A percentile compares a stretch with the other conserved stretches of the same genome.
Conservation (phyloP, 2,113 vertebrate species). For the Varanus komodoensis region DNA sequence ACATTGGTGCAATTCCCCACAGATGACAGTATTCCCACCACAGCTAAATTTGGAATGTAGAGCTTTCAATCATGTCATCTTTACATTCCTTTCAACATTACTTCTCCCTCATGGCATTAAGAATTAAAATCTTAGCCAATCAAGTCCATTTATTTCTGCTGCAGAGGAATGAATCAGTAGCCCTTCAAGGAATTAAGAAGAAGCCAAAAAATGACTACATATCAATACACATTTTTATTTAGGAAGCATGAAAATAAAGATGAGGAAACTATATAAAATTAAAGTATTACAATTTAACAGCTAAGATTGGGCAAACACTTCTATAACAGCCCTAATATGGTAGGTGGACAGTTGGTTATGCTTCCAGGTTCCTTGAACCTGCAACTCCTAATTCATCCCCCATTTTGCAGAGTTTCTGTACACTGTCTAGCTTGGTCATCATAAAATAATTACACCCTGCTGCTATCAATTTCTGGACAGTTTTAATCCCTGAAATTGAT, state of each 20-base stretch:
- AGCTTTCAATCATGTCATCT: constrained; percentile 42
- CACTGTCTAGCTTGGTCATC: constrained; percentile 1
- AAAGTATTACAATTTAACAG: constrained; percentile 61
- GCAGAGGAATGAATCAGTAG: constrained; percentile 33
- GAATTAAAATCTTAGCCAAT: constrained; percentile 67
- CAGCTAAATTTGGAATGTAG: constrained; percentile 33
- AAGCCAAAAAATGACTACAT: constrained; percentile 44
- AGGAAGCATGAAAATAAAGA: constrained; percentile 53
- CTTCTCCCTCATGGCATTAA: constrained; percentile 44
- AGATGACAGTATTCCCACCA: constrained; percentile 6
- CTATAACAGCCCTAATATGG: constrained; percentile 36
- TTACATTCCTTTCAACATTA: constrained; percentile 44
- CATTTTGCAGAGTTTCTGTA: constrained; percentile 24
- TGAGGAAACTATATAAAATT: constrained; percentile 59
- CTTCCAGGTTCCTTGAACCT: neutral
- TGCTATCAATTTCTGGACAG: constrained; percentile 39
- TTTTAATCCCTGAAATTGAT: constrained; percentile 46
- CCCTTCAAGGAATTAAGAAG: constrained; percentile 45
- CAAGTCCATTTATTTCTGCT: constrained; percentile 61
- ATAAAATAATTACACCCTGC: constrained; percentile 23
- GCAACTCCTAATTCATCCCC: constrained; percentile 8
- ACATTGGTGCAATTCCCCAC: constrained; percentile 2
- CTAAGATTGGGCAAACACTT: constrained; percentile 34
- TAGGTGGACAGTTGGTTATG: constrained; percentile 38
- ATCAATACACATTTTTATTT: constrained; percentile 61